phyloP scores from a whole-genome alignment of 2,888 invertebrate species.

The Serrognathus titanus region DNA sequence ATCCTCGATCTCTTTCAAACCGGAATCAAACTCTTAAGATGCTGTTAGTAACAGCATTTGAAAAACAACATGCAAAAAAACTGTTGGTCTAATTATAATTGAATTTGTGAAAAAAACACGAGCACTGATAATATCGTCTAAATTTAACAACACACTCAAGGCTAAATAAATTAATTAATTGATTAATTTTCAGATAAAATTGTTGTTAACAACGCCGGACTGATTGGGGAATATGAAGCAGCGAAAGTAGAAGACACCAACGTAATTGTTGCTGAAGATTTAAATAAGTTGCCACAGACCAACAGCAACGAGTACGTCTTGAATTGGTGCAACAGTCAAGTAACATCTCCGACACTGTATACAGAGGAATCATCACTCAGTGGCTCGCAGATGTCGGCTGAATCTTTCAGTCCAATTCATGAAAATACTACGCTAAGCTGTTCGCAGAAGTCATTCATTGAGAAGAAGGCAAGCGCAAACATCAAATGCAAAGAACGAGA shows the following conservation, averaged over 20 bases:
- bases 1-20: too few relatives aligned
- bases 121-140: too few relatives aligned
- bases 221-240: constrained; percentile 59
- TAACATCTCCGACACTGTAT: background rate
- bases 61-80: too few relatives aligned
- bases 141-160: too few relatives aligned
- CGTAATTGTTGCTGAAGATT: constrained; percentile 10
- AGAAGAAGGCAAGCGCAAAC: background rate
- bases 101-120: too few relatives aligned
- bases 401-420: background rate
- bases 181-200: constrained; percentile 56
- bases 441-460: too few relatives aligned
- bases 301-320: constrained; percentile 40
- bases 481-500: too few relatives aligned
- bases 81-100: too few relatives aligned
- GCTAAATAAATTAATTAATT: too few relatives aligned
- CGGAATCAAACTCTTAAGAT: too few relatives aligned
- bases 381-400: background rate
- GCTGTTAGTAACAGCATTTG: too few relatives aligned
- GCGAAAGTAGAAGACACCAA: constrained; percentile 28
- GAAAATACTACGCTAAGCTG: background rate
- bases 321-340: constrained; percentile 41
- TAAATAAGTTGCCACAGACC: constrained; percentile 38
- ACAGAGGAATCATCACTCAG: background rate
- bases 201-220: constrained; percentile 57